A percentile compares a stretch with the other conserved stretches of the same genome.
phyloP scores from a whole-genome alignment of 2,113 vertebrate species.

The Oostethus manadensis region DNA sequence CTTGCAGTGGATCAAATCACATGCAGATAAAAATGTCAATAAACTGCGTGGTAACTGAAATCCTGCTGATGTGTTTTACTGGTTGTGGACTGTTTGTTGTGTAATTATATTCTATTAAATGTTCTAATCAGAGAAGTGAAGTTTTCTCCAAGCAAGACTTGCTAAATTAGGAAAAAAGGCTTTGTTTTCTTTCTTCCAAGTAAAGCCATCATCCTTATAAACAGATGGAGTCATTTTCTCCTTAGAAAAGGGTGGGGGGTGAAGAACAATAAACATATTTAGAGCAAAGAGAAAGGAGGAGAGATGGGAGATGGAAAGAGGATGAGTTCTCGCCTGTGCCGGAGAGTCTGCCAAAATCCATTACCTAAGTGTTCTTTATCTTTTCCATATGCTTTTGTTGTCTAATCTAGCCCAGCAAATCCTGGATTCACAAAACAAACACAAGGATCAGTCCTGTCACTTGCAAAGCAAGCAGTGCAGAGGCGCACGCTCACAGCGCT shows the following conservation, averaged over 20 bases:
- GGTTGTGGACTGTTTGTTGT: too few species aligned
- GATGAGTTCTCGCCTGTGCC: slow-evolving; percentile 54
- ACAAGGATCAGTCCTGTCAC: slow-evolving; percentile 61
- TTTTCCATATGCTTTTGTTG: slow-evolving; percentile 75
- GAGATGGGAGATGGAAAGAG: slow-evolving; percentile 53
- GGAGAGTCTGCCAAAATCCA: slow-evolving; percentile 69
- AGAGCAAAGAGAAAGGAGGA: slow-evolving; percentile 43
- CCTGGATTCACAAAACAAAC: slow-evolving; percentile 79
- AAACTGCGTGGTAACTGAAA: too few species aligned
- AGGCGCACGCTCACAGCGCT: slow-evolving; percentile 41
- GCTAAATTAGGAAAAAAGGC: neutral
- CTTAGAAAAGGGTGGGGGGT: slow-evolving; percentile 13
- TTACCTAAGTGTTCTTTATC: slow-evolving; percentile 81
- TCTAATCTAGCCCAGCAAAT: slow-evolving; percentile 82
- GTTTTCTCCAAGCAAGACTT: neutral
- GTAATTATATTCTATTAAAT: too few species aligned
- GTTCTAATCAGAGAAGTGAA: too few species aligned
- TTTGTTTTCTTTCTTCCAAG: slow-evolving; percentile 1
- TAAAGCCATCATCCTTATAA: slow-evolving; percentile 15
- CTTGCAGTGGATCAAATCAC: too few species aligned
- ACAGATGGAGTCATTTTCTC: slow-evolving; percentile 53
- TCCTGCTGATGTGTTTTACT: too few species aligned
- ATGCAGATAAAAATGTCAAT: too few species aligned
- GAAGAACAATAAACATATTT: slow-evolving; percentile 60
- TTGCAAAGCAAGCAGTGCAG: slow-evolving; percentile 12